Conservation (phyloP, 2,797 vertebrate species). For the Euphonia xanthogaster region DNA sequence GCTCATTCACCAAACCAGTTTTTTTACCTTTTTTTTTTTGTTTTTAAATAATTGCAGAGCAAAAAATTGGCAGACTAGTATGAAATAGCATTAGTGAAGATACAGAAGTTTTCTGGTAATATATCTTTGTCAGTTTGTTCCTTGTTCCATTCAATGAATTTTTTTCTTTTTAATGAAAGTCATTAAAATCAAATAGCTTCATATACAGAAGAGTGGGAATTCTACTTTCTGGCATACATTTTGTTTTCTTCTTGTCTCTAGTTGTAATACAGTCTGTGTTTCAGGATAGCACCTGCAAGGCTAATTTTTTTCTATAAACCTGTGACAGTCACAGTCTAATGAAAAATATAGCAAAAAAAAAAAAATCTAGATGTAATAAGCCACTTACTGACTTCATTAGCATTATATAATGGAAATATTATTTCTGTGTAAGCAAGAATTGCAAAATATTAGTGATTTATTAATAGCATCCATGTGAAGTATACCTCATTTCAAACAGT, state of each 20-base stretch:
- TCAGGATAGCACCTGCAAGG: background rate
- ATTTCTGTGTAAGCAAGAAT: background rate
- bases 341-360: background rate
- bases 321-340: background rate
- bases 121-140: background rate
- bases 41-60: background rate
- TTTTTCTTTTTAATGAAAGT: background rate
- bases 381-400: background rate
- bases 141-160: background rate
- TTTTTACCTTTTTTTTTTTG: background rate
- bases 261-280: background rate
- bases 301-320: background rate
- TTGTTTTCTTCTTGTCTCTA: background rate
- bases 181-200: background rate
- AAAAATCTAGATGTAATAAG: background rate
- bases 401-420: background rate
- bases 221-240: background rate
- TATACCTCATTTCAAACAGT: background rate
- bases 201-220: background rate
- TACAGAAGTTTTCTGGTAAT: background rate
- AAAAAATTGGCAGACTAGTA: background rate
- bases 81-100: background rate
- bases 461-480: background rate
- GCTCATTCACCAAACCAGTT: background rate
- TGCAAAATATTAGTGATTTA: background rate